Percentiles rank a stretch among this genome's conserved stretches.
These are phyloP conservation scores for Petrocephalus schoutedeni DNA, from an alignment of 2,797 vertebrate genomes.

Conservation along the genomic window DNA sequence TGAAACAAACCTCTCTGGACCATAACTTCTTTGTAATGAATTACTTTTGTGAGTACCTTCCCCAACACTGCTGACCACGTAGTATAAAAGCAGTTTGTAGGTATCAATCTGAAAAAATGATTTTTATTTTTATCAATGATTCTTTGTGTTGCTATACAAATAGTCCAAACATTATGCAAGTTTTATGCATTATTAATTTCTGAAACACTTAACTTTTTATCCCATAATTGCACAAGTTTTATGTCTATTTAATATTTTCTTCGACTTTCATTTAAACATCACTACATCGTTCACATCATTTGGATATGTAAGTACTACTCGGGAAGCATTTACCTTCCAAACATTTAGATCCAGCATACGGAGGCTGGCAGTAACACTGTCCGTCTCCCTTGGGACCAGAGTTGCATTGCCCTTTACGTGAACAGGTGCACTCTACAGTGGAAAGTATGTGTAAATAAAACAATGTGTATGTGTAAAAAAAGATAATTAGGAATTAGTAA, in stretches of 20 bases:
- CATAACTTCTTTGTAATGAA: no score
- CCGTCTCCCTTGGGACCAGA: conserved; percentile 68
- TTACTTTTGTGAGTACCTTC: no score
- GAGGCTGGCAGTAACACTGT: conserved; percentile 78
- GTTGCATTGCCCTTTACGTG: conserved; percentile 68
- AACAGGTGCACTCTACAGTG: conserved; percentile 75
- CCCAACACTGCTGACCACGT: not conserved
- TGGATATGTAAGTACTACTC: not conserved
- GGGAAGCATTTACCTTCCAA: conserved; percentile 64
- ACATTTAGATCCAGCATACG: conserved; percentile 76
- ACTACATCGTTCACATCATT: not conserved
- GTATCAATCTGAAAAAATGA: not conserved
- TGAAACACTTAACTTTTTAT: not conserved
- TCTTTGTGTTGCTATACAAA: not conserved
- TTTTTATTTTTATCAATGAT: not conserved
- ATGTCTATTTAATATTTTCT: not conserved
- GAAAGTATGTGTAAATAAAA: not conserved
- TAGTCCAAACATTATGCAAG: not conserved
- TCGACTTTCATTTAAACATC: not conserved
- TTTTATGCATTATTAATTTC: not conserved
- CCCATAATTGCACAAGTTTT: not conserved
- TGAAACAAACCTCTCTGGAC: no score
- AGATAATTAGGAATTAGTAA: not conserved
- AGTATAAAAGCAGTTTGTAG: not conserved
- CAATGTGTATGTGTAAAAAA: not conserved